Evolutionary conservation across 2,113 vertebrate genomes (phyloP), one percentile per base, ranked within the genome.

Genomic region (Nothobranchius furzeri): DNA sequence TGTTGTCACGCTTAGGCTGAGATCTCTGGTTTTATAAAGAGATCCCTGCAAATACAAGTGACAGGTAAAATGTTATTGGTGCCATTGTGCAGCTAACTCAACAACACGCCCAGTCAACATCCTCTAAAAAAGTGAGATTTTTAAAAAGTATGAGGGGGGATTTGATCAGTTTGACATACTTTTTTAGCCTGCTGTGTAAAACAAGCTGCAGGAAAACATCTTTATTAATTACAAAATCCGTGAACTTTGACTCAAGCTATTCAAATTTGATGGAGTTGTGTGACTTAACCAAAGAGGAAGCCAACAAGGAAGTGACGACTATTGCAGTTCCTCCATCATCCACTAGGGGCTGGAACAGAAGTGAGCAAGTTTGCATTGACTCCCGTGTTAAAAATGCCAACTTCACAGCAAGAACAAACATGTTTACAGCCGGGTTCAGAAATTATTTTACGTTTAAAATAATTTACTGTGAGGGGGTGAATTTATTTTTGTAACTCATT

Each of bases 161-260:
- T 30, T 30, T 30, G 30, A 30, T 30, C 2, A 1, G 4, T 30
- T 30, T 30, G 30, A 30, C 30, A 60, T 37, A 20, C 63, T 43
- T 70, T 68, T 49, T 45, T 64, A 8, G 20, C 12, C 36, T 45
- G 66, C 63, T 84, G 47, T 84, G 80, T 30, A 30, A 30, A 79
- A 68, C 60, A 63, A 60, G 49, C 14, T 49, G 17, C 35, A 64
- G 15, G 51, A 60, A 52, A 3, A 42, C 60, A 36, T 65, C 56
- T 75, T 84, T 73, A 84, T 79, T 83, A 62, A 62, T 56, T 73
- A 60, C 43, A 35, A 63, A 45, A 69, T 75, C 55, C 59, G 68
- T 60, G 56, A 83, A 64, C 49, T 64, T 67, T 66, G 61, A 30
- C 54, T 5, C 17, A 56, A 48, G 58, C 71, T 51, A 68, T 58